Evolutionary conservation across 1,140 invertebrate species (phyloP).

Genomic region (Drosophila lacteicornis): DNA sequence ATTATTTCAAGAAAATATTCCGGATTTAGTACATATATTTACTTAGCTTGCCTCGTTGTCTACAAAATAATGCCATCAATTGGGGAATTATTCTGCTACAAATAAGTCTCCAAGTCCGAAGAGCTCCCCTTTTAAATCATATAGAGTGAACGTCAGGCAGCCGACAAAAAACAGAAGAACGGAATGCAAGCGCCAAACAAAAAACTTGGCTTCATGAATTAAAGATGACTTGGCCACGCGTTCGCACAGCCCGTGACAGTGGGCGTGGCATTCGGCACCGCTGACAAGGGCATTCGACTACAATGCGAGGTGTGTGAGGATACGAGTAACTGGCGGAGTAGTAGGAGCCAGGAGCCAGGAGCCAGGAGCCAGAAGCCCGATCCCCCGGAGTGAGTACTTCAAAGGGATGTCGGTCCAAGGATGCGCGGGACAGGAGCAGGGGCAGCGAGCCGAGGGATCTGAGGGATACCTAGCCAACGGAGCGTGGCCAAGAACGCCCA

Average conservation of each 20-base stretch:
- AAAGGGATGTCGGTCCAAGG: constrained; percentile 43
- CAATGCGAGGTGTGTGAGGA: constrained; percentile 46
- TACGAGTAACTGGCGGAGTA: constrained; percentile 31
- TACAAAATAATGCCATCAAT: not conserved
- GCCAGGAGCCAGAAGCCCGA: constrained; percentile 5
- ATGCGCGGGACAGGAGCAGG: not conserved
- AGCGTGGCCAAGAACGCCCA: constrained; percentile 59
- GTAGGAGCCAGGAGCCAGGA: constrained; percentile 2
- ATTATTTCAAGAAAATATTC: no score
- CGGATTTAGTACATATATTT: not conserved
- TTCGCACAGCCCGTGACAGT: constrained; percentile 29
- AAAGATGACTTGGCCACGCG: constrained; percentile 68
- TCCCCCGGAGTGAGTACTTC: constrained; percentile 41
- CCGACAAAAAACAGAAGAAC: constrained; percentile 20
- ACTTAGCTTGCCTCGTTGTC: not conserved
- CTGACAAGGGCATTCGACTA: constrained; percentile 44
- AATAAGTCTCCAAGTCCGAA: constrained; percentile 15
- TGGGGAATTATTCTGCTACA: constrained; percentile 15
- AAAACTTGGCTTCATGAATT: constrained; percentile 70
- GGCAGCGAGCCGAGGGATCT: not conserved
- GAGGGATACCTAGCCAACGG: constrained; percentile 38
- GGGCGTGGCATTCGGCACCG: constrained; percentile 50
- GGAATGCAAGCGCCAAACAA: constrained; percentile 38
- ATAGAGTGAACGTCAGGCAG: constrained; percentile 6
- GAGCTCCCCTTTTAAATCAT: constrained; percentile 26